These are phyloP conservation scores for Caenorhabditis brenneri DNA, from an alignment of 1,140 invertebrate species.

Conservation along the genomic window DNA sequence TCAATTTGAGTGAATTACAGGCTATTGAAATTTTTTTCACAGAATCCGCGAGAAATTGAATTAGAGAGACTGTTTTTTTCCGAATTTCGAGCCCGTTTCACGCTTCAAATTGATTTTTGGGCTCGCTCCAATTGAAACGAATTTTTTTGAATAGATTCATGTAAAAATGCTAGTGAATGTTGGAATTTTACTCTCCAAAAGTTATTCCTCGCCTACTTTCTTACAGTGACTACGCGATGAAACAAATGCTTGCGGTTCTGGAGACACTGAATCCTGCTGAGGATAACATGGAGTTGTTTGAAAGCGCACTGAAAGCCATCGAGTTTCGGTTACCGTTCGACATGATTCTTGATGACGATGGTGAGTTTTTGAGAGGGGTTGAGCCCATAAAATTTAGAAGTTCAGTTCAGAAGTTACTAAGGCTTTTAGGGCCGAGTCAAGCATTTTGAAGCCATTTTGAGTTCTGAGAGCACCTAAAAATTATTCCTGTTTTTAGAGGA, in stretches of 20 bases:
- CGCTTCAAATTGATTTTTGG: background rate
- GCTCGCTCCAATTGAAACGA: no score
- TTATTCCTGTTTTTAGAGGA: no score
- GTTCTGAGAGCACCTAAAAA: no score
- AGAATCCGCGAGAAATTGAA: background rate
- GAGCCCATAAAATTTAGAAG: background rate
- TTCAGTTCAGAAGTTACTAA: no score
- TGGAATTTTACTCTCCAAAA: no score
- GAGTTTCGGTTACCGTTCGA: conserved; percentile 8
- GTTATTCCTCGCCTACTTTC: background rate
- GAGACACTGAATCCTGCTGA: conserved; percentile 4
- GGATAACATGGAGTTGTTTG: background rate
- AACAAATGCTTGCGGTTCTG: conserved; percentile 19
- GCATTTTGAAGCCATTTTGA: no score
- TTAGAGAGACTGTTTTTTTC: background rate
- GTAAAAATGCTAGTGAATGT: no score
- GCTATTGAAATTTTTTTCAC: no score
- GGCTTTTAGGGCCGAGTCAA: no score
- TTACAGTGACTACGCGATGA: conserved; percentile 21
- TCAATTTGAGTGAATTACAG: no score
- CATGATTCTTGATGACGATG: background rate
- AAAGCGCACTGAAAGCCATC: conserved; percentile 1
- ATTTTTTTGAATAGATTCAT: no score
- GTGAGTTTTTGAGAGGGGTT: background rate
- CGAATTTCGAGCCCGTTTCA: background rate